phyloP scores from a whole-genome alignment of 2,113 vertebrate genomes.

The Thamnophis sirtalis region DNA sequence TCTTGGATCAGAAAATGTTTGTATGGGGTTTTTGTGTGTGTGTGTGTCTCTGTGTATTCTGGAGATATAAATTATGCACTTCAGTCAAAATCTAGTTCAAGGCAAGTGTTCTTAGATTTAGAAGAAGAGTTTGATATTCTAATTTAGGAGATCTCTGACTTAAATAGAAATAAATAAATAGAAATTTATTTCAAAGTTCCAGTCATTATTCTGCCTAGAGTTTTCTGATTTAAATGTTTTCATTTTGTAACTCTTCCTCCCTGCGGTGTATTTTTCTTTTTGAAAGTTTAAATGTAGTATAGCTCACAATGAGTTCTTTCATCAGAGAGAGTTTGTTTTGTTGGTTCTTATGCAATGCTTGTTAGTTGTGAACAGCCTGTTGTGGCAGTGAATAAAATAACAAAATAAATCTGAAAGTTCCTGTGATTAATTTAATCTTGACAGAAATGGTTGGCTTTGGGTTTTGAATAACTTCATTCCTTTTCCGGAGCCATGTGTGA shows the following conservation, averaged over 20 bases:
- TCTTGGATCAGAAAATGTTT: not conserved
- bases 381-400: not conserved
- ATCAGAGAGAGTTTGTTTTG: not conserved
- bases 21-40: not conserved
- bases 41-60: not conserved
- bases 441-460: slow-evolving; percentile 15
- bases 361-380: not conserved
- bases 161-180: not conserved
- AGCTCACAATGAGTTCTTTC: not conserved
- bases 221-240: not conserved
- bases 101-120: not conserved
- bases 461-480: slow-evolving; percentile 17
- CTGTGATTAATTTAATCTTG: not conserved
- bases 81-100: not conserved
- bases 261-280: not conserved
- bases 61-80: not conserved
- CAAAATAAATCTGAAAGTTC: not conserved
- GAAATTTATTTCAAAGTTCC: not conserved
- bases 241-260: not conserved
- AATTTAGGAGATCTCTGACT: not conserved
- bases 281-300: not conserved
- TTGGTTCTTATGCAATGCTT: not conserved
- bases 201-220: not conserved
- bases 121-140: not conserved
- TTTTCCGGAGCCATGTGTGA: not conserved